Base-by-base conservation (phyloP, 2,113 vertebrate species). In the Vicugna pacos region DNA sequence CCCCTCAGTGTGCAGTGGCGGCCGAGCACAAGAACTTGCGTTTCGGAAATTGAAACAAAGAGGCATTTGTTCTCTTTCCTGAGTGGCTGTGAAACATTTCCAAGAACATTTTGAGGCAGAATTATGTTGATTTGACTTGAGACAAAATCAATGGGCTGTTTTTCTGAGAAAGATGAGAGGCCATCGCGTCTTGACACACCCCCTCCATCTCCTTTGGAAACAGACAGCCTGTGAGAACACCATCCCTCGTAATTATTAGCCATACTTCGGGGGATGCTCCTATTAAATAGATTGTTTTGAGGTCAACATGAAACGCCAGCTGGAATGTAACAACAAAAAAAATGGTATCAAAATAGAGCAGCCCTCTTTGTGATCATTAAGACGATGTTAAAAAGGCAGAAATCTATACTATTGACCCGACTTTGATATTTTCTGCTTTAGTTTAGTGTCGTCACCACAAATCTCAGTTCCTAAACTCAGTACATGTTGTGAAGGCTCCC, bases 361-460 rank as follows among this genome's bases (percentile, higher is more conserved):
- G 76, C 42, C n/a, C 30, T 96, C 58, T 93, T 93, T 94, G 91
- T 94, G 89, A 97, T 96, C 97, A 97, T 96, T 85, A 96, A 94
- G 93, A 98, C 97, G 82, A 98, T 97, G 96, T 98, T 98, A 93
- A 97, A 95, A 98, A 97, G 42, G 12, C 84, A 98, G 26, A 94
- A 98, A 98, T 99, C 98, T 58, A 98, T 98, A 98, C 86, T 98
- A 98, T 98, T 98, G 98, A 98, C 95, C 42, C 22, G 60, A 97
- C 97, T 98, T 98, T 98, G 98, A 98, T 98, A 98, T 96, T 98
- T 98, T 98, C 96, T 98, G 56, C 97, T 98, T 97, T 95, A 97
- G 93, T 98, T 98, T 98, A 97, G 94, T 75, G 70, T 80, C 70
- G 50, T 97, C 97, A 82, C 64, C 94, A 97, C 92, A 97, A 83